phyloP scores from a whole-genome alignment of 1,140 invertebrate genomes.

The Drosophila grimshawi region DNA sequence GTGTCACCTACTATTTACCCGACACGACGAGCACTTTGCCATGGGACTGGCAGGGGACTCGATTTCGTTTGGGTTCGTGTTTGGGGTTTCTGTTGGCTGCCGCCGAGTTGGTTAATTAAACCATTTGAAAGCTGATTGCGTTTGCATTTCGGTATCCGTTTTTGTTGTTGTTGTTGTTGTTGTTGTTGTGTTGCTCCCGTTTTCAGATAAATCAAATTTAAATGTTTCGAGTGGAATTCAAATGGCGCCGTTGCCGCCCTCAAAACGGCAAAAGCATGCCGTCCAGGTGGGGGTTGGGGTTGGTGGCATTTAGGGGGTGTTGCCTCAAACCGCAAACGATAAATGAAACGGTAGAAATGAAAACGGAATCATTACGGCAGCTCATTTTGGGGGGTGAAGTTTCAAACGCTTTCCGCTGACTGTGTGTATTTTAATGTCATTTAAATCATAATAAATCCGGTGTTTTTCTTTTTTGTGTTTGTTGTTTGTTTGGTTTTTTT shows the following conservation, averaged over 20 bases:
- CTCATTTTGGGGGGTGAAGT: slow-evolving; percentile 11
- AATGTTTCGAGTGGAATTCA: slow-evolving; percentile 69
- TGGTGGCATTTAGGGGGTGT: neutral
- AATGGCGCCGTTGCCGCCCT: slow-evolving; percentile 39
- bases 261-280: slow-evolving; percentile 10
- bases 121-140: slow-evolving; percentile 68
- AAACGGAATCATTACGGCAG: slow-evolving; percentile 14
- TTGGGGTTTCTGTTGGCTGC: slow-evolving; percentile 17
- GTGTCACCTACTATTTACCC: neutral
- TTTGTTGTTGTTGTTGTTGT: slow-evolving; percentile 6
- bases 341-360: slow-evolving; percentile 24
- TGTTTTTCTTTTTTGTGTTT: slow-evolving; percentile 11
- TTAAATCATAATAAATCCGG: slow-evolving; percentile 59
- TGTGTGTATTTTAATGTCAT: slow-evolving; percentile 52
- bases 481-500: neutral
- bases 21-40: neutral
- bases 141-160: slow-evolving; percentile 40
- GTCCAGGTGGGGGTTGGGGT: neutral
- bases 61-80: slow-evolving; percentile 14
- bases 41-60: neutral
- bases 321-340: slow-evolving; percentile 24
- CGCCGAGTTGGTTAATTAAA: slow-evolving; percentile 58
- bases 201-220: slow-evolving; percentile 68
- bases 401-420: slow-evolving; percentile 15
- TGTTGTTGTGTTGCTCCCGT: slow-evolving; percentile 22